A percentile compares a stretch with the other conserved stretches of the same genome.
These are phyloP conservation scores for Drosophila arawakana DNA, from an alignment of 1,140 invertebrate genomes.

Conservation along the genomic window DNA sequence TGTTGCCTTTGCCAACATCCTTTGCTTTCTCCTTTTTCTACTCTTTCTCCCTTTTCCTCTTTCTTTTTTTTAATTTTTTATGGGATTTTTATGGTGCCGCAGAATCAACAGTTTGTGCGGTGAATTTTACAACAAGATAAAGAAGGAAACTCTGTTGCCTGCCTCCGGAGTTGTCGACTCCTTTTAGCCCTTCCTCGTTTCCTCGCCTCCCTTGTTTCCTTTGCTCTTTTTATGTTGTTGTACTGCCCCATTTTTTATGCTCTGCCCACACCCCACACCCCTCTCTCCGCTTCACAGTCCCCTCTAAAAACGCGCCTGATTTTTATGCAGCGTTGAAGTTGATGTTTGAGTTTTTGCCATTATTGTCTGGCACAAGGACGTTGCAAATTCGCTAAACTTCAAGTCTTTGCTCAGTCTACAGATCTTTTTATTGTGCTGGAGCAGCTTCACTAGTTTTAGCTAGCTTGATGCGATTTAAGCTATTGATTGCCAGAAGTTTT, in stretches of 20 bases:
- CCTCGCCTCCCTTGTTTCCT: conserved; percentile 10
- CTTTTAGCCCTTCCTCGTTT: conserved; percentile 22
- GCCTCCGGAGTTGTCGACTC: conserved; percentile 49
- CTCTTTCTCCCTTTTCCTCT: conserved; percentile 14
- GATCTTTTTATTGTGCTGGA: conserved; percentile 18
- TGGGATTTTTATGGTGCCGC: conserved; percentile 84
- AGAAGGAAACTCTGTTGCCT: conserved; percentile 60
- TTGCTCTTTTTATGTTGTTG: conserved; percentile 10
- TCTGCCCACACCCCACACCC: not conserved
- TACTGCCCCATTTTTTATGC: conserved; percentile 33
- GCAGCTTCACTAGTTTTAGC: not conserved
- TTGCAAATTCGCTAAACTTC: conserved; percentile 33
- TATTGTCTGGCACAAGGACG: conserved; percentile 59
- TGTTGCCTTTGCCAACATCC: conserved; percentile 11
- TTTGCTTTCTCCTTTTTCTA: conserved; percentile 13
- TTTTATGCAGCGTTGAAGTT: conserved; percentile 64
- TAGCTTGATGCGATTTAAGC: conserved; percentile 11
- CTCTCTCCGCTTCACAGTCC: too few species aligned
- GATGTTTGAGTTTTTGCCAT: conserved; percentile 63
- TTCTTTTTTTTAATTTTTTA: conserved; percentile 62
- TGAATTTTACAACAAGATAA: conserved; percentile 84
- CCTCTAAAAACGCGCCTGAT: conserved; percentile 27
- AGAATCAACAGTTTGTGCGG: conserved; percentile 84
- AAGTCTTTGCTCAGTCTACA: conserved; percentile 4
- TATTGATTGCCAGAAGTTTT: conserved; percentile 17